Conservation (phyloP, 2,888 invertebrate genomes). For the Zelleria hepariella region DNA sequence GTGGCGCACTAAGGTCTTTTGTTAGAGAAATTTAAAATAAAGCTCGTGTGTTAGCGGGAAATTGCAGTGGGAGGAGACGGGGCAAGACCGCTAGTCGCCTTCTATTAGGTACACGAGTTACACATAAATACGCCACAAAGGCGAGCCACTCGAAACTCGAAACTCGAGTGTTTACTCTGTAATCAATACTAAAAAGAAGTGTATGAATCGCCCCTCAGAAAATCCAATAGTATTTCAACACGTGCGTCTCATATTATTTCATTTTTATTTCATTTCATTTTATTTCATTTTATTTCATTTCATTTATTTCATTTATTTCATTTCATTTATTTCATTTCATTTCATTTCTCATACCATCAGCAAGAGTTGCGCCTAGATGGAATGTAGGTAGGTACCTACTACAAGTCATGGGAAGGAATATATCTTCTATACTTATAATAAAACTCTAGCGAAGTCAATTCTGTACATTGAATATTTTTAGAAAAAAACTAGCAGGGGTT, state of each 20-base stretch:
- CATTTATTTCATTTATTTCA: no score
- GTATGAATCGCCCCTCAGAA: not conserved
- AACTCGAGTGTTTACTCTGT: conserved; percentile 37
- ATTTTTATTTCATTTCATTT: no score
- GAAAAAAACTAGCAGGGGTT: no score
- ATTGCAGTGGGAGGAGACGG: conserved; percentile 37
- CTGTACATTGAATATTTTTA: no score
- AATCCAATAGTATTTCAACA: not conserved
- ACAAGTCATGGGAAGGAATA: no score
- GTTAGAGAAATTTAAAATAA: conserved; percentile 53
- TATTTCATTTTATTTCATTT: no score
- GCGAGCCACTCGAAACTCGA: conserved; percentile 34
- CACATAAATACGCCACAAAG: not conserved
- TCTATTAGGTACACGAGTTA: conserved; percentile 23
- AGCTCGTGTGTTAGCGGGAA: conserved; percentile 29
- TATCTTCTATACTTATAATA: no score
- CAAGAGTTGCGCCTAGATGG: no score
- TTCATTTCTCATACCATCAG: no score
- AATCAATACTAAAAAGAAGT: conserved; percentile 9
- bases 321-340: no score
- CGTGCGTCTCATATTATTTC: not conserved
- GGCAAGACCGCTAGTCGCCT: conserved; percentile 29
- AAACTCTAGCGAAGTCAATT: no score
- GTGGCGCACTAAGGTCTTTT: conserved; percentile 46
- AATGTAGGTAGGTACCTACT: no score